A percentile compares a stretch with the other conserved stretches of the same genome.
Conservation (phyloP, 2,797 vertebrate genomes). For the Steatocranus sp. region DNA sequence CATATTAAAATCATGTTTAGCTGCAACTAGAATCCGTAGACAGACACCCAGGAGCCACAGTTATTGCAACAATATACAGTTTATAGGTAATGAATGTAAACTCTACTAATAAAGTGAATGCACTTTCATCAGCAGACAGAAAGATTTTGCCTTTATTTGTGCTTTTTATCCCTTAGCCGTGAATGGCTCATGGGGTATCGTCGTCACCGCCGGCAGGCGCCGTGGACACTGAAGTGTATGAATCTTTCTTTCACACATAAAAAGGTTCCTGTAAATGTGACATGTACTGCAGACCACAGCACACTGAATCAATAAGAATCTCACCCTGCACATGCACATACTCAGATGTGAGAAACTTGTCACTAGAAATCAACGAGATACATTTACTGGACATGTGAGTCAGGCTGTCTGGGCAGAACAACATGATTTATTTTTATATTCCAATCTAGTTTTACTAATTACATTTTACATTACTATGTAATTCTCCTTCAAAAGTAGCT, state of each 20-base stretch:
- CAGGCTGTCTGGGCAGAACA: neutral
- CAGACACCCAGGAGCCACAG: neutral
- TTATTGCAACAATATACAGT: neutral
- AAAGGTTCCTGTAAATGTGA: neutral
- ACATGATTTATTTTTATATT: neutral
- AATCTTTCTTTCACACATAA: neutral
- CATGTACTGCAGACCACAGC: neutral
- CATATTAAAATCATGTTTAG: slow-evolving; percentile 21
- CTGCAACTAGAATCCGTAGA: neutral
- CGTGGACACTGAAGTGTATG: neutral
- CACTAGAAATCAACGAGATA: neutral
- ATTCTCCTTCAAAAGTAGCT: neutral
- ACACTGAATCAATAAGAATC: neutral
- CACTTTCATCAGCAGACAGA: neutral
- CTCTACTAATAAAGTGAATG: neutral
- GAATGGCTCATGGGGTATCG: neutral
- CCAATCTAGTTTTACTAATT: neutral
- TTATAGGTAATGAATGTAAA: neutral
- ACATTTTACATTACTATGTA: neutral
- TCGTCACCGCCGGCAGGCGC: fast-evolving
- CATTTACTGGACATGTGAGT: neutral
- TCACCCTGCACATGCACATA: neutral
- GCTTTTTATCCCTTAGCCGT: fast-evolving
- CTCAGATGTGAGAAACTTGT: neutral
- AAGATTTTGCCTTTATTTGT: neutral